Evolutionary conservation across 1,140 invertebrate species (phyloP), one percentile per base, ranked within the genome.

Genomic region (Pectinophora gossypiella): DNA sequence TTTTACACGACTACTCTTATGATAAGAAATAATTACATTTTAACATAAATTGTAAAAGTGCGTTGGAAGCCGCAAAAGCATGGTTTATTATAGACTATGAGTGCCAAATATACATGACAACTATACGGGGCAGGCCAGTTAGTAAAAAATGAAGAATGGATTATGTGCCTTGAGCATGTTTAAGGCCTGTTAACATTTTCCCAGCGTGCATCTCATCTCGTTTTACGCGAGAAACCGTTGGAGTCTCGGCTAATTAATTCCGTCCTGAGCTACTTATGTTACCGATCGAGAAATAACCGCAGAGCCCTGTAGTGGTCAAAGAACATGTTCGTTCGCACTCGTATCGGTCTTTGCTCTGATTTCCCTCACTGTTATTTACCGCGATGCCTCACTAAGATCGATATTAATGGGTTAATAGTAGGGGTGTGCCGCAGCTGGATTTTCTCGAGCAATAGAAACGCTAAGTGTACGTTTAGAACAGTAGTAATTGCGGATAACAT

Each of bases 141-240:
- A 32, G 27, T 9, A 9, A 12, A 32, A n/a, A n/a, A n/a, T 32
- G 50, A 51, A 40, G 51, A 56, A 56, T 65, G 56, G 53, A 59
- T 54, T 57, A 45, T 47, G 48, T 50, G 21, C 45, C 51, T 43
- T 42, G 18, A 54, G 49, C 56, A 42, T 61, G 64, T 72, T 68
- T 67, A 55, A 64, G 59, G 57, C 69, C 73, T 64, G 64, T 72
- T 76, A 74, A 73, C 71, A 71, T 78, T 78, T 80, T 78, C 71
- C 70, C 73, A 71, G 68, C 62, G 59, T 49, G 60, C 51, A 54
- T 38, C 56, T 65, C 68, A 68, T 77, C 75, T 77, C 71, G 73
- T 73, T 75, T 72, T 81, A 82, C 78, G 76, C 70, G 65, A 82
- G 76, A 77, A 76, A 81, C 78, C 78, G 77, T 82, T 82, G 67